Evolutionary conservation across 2,797 vertebrate genomes (phyloP), one percentile per base, ranked within the genome.

Genomic region (Dendrocincla fuliginosa): DNA sequence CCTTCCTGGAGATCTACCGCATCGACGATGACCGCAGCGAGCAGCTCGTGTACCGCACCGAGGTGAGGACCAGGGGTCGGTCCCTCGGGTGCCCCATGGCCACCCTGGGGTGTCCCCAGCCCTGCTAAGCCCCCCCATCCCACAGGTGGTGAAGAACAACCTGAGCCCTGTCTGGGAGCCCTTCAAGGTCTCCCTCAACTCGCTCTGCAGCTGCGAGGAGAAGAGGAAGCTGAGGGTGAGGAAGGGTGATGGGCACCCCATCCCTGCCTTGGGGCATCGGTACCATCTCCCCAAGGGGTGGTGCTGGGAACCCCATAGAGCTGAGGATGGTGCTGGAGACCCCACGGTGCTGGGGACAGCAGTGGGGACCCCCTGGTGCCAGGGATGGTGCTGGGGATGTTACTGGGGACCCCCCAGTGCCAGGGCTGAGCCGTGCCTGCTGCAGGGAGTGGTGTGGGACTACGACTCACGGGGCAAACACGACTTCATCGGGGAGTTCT

Each of bases 401-500:
- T n/a, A n/a, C 22, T 10, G 20, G 15, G 74, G 44, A 17, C 3
- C 35, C 64, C 37, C 13, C 2, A 18, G n/a, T 39, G 65, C 39
- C 0, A 0, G 24, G n/a, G 52, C 87, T 77, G 83, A 93, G 57
- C 77, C 0, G 2, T 32, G 8, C 61, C 71, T 11, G 0, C 76
- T 42, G 3, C 95, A 99, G 99, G 98, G 99, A 30, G 98, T 99
- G 41, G 98, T 99, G 95, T 99, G 99, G 98, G 99, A 99, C 97
- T 98, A 99, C 39, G 99, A 99, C 97, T 99, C 99, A 2, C 98
- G 99, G 17, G 99, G 99, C 75, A 99, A 99, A 79, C 99, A 99
- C 3, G 99, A 99, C 98, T 99, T 99, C 98, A 99, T 99, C 5
- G 99, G 99, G 4, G 99, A 99, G 96, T 99, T 99, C 97, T 98